Evolutionary conservation across 2,797 vertebrate genomes (phyloP), one percentile per base, ranked within the genome.

Genomic region (Esox lucius): DNA sequence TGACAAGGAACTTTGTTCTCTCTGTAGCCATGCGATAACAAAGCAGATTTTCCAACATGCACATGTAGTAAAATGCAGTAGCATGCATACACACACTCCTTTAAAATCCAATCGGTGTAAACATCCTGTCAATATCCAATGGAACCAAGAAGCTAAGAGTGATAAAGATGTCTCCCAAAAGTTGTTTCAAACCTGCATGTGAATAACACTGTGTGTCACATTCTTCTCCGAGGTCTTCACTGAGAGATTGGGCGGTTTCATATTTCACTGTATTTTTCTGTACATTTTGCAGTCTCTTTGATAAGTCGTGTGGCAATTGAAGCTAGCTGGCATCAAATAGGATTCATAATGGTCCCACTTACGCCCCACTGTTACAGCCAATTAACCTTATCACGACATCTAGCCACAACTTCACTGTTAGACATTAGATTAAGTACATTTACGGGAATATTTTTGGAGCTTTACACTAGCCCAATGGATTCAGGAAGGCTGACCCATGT

Each of bases 371-470:
- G 67, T 12, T 19, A 65, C 28, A 74, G 61, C 81, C 77, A 78
- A 79, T 85, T 80, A 79, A 79, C 74, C 71, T 79, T 83, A 70
- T 68, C 33, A 75, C 72, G 49, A 71, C 71, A 59, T 39, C 11
- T n/a, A n/a, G 65, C 13, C 48, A 80, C n/a, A 77, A 77, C 31
- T 73, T 72, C 24, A 24, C 22, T 31, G 28, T 33, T 28, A n/a
- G 19, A 59, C 4, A 70, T 78, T 28, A 77, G 51, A 68, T 56
- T 4, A 11, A 4, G 62, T 70, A 77, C 64, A 75, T 77, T 81
- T 78, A 24, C 76, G 53, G 80, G 74, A 72, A 77, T 35, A 26
- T 78, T 78, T 78, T 66, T 22, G 22, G 28, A 16, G 8, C 35
- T 71, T 71, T 26, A 26, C n/a, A 61, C 17, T 24, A 24, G 19